phyloP scores from a whole-genome alignment of 2,888 invertebrate species.

The Cantharis lateralis region DNA sequence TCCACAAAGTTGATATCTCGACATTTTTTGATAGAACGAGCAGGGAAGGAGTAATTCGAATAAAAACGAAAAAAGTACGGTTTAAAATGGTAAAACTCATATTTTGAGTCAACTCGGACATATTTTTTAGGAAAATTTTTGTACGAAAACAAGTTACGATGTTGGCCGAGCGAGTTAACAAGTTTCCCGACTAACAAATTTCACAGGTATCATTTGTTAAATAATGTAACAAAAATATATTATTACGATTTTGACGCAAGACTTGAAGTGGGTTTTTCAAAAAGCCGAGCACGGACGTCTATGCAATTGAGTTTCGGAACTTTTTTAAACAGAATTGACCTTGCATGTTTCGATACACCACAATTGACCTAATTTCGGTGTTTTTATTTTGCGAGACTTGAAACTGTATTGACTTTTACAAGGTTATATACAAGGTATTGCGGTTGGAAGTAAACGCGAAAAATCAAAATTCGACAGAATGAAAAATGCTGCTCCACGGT shows the following conservation, averaged over 20 bases:
- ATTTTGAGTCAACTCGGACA: too few relatives aligned
- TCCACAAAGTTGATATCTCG: neutral
- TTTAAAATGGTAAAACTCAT: too few relatives aligned
- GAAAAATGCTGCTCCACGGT: neutral
- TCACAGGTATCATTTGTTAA: neutral
- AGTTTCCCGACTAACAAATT: neutral
- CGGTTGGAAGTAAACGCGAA: neutral
- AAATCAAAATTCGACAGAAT: neutral
- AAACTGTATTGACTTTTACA: neutral
- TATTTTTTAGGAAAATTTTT: neutral
- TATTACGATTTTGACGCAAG: neutral
- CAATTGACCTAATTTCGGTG: slow-evolving; percentile 16
- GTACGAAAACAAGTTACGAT: neutral
- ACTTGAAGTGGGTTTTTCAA: neutral
- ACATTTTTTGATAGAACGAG: neutral
- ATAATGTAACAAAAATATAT: neutral
- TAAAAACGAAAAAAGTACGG: neutral
- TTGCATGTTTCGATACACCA: slow-evolving; percentile 21
- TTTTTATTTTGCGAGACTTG: neutral
- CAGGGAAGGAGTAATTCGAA: neutral
- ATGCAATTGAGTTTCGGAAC: neutral
- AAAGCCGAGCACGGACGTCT: neutral
- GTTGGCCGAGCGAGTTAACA: neutral
- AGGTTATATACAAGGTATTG: neutral
- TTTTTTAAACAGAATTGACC: slow-evolving; percentile 12